A percentile compares a stretch with the other conserved stretches of the same genome.
phyloP scores from a whole-genome alignment of 2,797 vertebrate species.

The Chrysocyon brachyurus region DNA sequence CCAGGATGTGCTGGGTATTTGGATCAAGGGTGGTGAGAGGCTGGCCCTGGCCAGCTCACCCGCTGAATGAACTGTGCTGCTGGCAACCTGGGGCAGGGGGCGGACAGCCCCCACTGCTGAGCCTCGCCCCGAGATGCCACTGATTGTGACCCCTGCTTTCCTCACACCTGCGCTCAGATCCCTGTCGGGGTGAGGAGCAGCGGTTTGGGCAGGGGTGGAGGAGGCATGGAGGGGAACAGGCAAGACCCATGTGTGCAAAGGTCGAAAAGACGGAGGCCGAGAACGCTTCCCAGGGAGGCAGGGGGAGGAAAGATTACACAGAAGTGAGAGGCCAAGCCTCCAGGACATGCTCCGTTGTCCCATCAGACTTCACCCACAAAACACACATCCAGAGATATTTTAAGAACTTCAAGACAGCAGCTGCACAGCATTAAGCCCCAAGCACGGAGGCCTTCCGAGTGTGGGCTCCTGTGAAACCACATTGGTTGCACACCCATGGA shows the following conservation, averaged over 20 bases:
- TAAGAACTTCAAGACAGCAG: conserved; percentile 29
- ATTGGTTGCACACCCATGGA: background rate
- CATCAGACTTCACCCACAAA: background rate
- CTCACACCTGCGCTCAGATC: background rate
- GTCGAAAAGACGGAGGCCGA: background rate
- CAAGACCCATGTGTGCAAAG: background rate
- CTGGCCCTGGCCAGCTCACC: too few relatives aligned
- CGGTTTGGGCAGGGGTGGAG: background rate
- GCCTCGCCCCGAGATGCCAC: background rate
- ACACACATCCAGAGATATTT: background rate
- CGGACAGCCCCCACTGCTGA: background rate
- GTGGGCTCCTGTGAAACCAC: background rate
- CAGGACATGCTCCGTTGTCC: background rate
- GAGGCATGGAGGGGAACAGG: background rate
- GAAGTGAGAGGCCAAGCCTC: background rate
- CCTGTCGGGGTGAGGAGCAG: background rate
- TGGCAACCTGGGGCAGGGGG: background rate
- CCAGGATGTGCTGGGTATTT: background rate
- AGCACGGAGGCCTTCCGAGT: background rate
- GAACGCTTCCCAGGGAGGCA: background rate
- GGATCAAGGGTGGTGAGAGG: background rate
- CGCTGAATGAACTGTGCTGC: background rate
- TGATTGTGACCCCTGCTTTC: background rate
- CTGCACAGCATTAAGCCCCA: background rate
- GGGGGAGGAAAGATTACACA: background rate